Evolutionary conservation across 2,113 vertebrate genomes (phyloP), one percentile per base, ranked within the genome.

Genomic region (Marmota monax): DNA sequence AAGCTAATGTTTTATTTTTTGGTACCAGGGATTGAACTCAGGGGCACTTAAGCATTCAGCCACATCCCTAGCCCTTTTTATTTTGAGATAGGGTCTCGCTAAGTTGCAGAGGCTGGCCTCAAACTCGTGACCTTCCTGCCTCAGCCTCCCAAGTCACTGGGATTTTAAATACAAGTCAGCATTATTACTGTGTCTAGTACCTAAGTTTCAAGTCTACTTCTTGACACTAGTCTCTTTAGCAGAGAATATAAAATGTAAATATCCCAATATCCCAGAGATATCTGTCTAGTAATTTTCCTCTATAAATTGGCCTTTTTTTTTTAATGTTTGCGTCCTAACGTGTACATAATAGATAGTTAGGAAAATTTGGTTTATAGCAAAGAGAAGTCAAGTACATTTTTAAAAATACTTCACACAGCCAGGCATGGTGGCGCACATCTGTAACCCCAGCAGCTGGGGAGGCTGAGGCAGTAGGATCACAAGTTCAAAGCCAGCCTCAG

Each of bases 361-460:
- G 14, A 87, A 92, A 39, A 88, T 88, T 95, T 95, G 39, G 48
- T 83, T 96, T 94, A 56, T 94, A 94, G 29, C 80, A 92, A 83
- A 82, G 18, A 65, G 23, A 27, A 29, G 18, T 77, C 83, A 72
- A n/a, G 79, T 89, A 95, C 83, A 94, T 12, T 88, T 96, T 88
- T 29, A 56, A 84, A 58, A 51, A 51, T 12, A 51, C 48, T 13
- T 51, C 48, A 51, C 48, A 51, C 48, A 51, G 48, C 48, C 48
- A 12, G 48, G 48, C 48, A 13, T 51, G 48, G 48, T 51, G 48
- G 48, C 12, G 48, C 12, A 51, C 48, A 13, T 13, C 48, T 51
- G 48, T 51, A 51, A 51, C 48, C 48, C 48, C 48, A 51, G 48
- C 10, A 51, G 48, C 48, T 51, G 10, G 12, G 48, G 48, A 51